These are phyloP conservation scores for Lepidonotus clava DNA, from an alignment of 2,888 invertebrate species.

Conservation along the genomic window DNA sequence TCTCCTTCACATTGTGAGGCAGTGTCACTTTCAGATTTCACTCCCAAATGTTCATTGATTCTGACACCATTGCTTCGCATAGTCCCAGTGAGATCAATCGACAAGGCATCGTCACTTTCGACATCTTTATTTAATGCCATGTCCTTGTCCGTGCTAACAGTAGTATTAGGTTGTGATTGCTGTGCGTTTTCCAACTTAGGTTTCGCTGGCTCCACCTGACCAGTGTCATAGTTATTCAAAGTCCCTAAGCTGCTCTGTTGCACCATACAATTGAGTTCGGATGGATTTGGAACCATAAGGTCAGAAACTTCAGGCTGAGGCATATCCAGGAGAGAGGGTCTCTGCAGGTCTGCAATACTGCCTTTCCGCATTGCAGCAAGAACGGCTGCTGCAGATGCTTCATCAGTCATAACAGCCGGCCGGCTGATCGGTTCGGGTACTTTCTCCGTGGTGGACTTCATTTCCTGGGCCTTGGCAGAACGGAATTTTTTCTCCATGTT, in stretches of 20 bases:
- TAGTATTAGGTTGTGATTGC: not conserved
- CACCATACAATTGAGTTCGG: constrained; percentile 34
- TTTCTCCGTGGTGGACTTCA: not conserved
- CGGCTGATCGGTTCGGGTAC: not conserved
- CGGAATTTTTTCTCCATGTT: constrained; percentile 52
- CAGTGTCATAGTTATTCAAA: not conserved
- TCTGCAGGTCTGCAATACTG: constrained; percentile 47
- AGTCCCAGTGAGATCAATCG: constrained; percentile 41
- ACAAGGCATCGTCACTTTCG: constrained; percentile 41
- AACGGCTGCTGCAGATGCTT: constrained; percentile 30
- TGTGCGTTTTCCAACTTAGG: not conserved
- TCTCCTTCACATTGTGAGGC: constrained; percentile 28
- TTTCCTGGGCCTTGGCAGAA: constrained; percentile 26
- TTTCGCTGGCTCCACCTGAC: not conserved
- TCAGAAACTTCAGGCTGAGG: not conserved
- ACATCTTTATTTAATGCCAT: not conserved
- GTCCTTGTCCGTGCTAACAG: not conserved
- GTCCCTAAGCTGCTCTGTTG: constrained; percentile 17
- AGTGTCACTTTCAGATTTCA: constrained; percentile 29
- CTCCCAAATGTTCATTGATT: not conserved
- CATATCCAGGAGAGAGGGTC: not conserved
- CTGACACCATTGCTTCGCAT: constrained; percentile 36
- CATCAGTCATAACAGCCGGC: constrained; percentile 27
- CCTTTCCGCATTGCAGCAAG: constrained; percentile 48
- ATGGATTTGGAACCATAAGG: constrained; percentile 13